Conservation (phyloP, 2,113 vertebrate genomes). For the Setophaga petechia region DNA sequence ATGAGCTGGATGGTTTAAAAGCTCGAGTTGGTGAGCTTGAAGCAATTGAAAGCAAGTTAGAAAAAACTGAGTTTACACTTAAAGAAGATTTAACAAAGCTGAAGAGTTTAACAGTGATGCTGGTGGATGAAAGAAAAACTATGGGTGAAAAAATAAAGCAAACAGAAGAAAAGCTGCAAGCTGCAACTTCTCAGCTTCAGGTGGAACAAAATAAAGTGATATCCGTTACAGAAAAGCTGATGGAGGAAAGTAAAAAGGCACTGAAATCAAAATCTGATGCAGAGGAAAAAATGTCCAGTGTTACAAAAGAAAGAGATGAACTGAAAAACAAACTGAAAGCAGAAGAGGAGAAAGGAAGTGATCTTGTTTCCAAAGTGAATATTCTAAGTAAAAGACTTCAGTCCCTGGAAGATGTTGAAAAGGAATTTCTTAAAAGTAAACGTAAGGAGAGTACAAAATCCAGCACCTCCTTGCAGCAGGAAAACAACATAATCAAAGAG, state of each 20-base stretch:
- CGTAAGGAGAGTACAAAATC: conserved; percentile 84
- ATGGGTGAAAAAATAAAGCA: conserved; percentile 92
- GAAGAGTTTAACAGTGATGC: conserved; percentile 95
- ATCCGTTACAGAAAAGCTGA: conserved; percentile 91
- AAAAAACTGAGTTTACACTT: conserved; percentile 87
- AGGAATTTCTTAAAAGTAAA: conserved; percentile 89
- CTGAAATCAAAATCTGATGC: conserved; percentile 91
- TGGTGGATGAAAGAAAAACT: conserved; percentile 92
- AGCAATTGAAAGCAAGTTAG: conserved; percentile 84
- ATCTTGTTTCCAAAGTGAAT: conserved; percentile 88
- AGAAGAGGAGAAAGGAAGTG: conserved; percentile 89
- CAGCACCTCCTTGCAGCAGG: conserved; percentile 83
- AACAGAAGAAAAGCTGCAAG: conserved; percentile 92
- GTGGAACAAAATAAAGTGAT: conserved; percentile 92
- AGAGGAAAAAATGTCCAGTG: conserved; percentile 88
- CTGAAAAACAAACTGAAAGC: conserved; percentile 85
- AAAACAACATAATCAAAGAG: conserved; percentile 96
- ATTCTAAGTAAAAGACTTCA: conserved; percentile 91
- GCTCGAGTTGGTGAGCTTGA: conserved; percentile 89
- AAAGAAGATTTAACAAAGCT: conserved; percentile 95
- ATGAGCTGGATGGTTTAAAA: conserved; percentile 89
- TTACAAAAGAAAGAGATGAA: conserved; percentile 90
- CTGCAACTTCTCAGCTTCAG: conserved; percentile 87
- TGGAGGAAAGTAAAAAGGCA: conserved; percentile 94
- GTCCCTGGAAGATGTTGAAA: conserved; percentile 87